Conservation (phyloP, 2,113 vertebrate genomes). For the Eupsittula cactorum region DNA sequence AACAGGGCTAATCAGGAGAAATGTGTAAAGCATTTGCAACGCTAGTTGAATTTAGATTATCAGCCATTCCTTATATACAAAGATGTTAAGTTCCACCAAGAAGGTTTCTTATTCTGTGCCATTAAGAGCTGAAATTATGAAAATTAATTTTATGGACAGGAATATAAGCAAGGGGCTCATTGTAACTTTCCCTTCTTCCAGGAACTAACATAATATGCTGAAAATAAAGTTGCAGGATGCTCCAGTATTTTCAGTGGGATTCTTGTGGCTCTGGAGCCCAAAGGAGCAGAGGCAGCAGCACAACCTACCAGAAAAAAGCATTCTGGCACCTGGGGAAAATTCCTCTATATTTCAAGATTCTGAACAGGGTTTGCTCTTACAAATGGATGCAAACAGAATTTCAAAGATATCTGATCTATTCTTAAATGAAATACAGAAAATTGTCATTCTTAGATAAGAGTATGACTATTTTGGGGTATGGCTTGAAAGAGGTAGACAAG, state of each 20-base stretch:
- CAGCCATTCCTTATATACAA: neutral
- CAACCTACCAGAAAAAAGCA: neutral
- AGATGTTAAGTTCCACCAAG: neutral
- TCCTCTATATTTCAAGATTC: neutral
- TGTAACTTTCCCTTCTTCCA: neutral
- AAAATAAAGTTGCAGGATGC: conserved; percentile 37
- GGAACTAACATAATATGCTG: neutral
- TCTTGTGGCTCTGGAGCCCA: conserved; percentile 28
- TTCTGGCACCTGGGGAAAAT: neutral
- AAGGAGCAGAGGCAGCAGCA: neutral
- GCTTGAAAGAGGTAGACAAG: neutral
- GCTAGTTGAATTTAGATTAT: neutral
- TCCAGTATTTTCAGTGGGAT: conserved; percentile 3
- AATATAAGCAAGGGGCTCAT: neutral
- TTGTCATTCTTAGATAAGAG: neutral
- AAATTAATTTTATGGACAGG: neutral
- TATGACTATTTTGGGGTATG: neutral
- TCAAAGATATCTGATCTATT: neutral
- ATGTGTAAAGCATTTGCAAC: neutral
- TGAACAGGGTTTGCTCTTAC: neutral
- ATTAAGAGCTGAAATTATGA: conserved; percentile 3
- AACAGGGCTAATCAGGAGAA: neutral
- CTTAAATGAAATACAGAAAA: neutral
- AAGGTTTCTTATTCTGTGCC: neutral
- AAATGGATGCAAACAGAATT: neutral